Evolutionary conservation across 2,113 vertebrate species (phyloP).

Genomic region (Austrofundulus limnaeus): DNA sequence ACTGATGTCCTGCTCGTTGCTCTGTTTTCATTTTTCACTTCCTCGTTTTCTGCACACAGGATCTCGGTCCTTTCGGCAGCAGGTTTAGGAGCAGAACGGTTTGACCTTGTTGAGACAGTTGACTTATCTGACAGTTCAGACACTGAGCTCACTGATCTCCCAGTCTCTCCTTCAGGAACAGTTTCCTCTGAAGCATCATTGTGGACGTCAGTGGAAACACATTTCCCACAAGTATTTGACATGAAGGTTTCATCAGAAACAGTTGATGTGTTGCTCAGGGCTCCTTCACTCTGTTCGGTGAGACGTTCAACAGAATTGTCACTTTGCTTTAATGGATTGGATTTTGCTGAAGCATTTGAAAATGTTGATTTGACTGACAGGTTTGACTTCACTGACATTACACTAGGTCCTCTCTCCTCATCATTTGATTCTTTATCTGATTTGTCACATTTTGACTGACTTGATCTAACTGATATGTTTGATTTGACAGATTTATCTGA

Average conservation of each 20-base stretch:
- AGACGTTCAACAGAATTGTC: conserved; percentile 24
- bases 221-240: conserved; percentile 26
- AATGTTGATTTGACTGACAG: conserved; percentile 32
- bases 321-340: conserved; percentile 29
- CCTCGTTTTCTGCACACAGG: conserved; percentile 9
- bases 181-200: conserved; percentile 10
- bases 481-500: conserved; percentile 24
- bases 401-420: conserved; percentile 36
- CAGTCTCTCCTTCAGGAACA: conserved; percentile 12
- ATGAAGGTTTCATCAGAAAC: conserved; percentile 39
- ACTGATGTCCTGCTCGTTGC: conserved; percentile 32
- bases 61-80: neutral
- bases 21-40: conserved; percentile 14
- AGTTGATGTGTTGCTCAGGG: conserved; percentile 30
- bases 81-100: conserved; percentile 27
- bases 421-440: neutral
- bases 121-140: conserved; percentile 55
- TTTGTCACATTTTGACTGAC: neutral
- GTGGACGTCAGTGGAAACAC: conserved; percentile 9
- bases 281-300: conserved; percentile 32
- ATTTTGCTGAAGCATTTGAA: conserved; percentile 58
- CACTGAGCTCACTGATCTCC: conserved; percentile 39
- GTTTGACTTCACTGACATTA: conserved; percentile 49
- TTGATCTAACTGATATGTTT: conserved; percentile 27
- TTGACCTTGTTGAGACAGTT: conserved; percentile 44